Evolutionary conservation across 1,140 invertebrate genomes (phyloP).

Genomic region (Magallana gigas): DNA sequence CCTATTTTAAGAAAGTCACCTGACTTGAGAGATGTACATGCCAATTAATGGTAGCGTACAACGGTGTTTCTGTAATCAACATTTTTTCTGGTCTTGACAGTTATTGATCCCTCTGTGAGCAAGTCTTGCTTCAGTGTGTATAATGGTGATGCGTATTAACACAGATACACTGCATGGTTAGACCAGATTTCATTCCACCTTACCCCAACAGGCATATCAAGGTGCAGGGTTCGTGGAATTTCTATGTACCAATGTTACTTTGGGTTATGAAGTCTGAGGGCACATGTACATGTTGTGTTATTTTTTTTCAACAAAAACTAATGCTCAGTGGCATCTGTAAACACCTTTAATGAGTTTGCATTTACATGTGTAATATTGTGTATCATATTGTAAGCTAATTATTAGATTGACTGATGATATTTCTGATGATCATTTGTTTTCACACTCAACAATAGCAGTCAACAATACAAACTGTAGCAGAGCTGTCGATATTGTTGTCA

Average conservation of each 20-base stretch:
- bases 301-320: too few relatives aligned
- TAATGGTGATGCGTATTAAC: neutral
- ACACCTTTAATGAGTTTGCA: too few relatives aligned
- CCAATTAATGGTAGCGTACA: neutral
- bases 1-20: too few relatives aligned
- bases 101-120: neutral
- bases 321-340: too few relatives aligned
- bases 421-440: conserved; percentile 22
- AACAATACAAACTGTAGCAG: too few relatives aligned
- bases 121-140: neutral
- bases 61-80: neutral
- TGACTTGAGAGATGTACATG: too few relatives aligned
- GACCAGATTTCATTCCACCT: neutral
- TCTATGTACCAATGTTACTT: too few relatives aligned
- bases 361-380: too few relatives aligned
- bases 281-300: too few relatives aligned
- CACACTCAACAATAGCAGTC: neutral
- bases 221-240: neutral
- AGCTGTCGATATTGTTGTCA: too few relatives aligned
- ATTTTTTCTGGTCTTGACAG: conserved; percentile 23
- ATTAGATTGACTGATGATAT: neutral
- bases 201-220: neutral
- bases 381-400: too few relatives aligned
- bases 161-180: neutral
- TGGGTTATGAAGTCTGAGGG: too few relatives aligned